These are phyloP conservation scores for Chloromyia formosa DNA, from an alignment of 2,888 invertebrate genomes.

Conservation along the genomic window DNA sequence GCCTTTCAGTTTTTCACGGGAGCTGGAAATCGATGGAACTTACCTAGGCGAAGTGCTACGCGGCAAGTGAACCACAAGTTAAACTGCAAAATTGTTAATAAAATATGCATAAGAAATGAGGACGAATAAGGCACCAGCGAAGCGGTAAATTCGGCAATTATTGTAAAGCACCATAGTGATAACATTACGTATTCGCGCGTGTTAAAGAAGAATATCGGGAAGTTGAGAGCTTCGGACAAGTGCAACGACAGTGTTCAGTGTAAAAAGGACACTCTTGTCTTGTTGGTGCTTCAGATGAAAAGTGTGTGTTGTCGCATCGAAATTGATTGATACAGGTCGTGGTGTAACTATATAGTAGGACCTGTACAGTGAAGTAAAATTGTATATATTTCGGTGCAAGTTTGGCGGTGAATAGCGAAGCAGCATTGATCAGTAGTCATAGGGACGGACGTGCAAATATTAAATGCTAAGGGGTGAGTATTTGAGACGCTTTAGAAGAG, in stretches of 20 bases:
- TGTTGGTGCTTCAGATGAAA: neutral
- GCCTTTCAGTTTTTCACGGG: slow-evolving; percentile 49
- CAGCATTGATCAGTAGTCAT: neutral
- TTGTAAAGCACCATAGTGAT: no score
- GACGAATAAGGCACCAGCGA: neutral
- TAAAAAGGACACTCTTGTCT: neutral
- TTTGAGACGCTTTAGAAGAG: neutral
- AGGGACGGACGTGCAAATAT: slow-evolving; percentile 28
- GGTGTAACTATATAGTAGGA: neutral
- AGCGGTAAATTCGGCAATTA: neutral
- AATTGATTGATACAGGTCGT: slow-evolving; percentile 28
- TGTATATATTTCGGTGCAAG: neutral
- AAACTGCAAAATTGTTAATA: slow-evolving; percentile 12
- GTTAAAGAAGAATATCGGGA: no score
- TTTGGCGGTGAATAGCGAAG: no score
- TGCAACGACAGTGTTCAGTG: neutral
- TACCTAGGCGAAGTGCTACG: slow-evolving; percentile 15
- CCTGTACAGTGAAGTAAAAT: neutral
- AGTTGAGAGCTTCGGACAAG: neutral
- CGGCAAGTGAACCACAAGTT: neutral
- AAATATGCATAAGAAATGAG: slow-evolving; percentile 13
- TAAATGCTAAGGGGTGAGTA: slow-evolving; percentile 20
- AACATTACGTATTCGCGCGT: no score
- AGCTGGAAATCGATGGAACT: slow-evolving; percentile 46
- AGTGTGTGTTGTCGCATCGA: slow-evolving; percentile 13